These are phyloP conservation scores for Heliocidaris erythrogramma DNA, from an alignment of 35 echinoderm and acorn worm species.

Conservation along the genomic window DNA sequence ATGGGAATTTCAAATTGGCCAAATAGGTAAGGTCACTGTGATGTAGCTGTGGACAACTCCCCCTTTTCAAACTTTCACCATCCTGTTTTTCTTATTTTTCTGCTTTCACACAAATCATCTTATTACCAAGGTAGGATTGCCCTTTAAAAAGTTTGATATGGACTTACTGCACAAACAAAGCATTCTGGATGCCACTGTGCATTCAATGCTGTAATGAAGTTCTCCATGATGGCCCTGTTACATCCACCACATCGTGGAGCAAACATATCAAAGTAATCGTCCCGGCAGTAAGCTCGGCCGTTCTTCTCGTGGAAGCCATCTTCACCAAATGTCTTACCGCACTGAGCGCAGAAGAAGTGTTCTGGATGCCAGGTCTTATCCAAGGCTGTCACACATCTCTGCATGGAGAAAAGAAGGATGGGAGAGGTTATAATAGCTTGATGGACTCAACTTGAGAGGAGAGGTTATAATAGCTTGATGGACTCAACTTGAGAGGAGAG, in stretches of 20 bases:
- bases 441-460: too few species aligned
- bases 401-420: neutral
- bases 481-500: too few species aligned
- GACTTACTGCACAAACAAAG: conserved; percentile 93
- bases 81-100: too few species aligned
- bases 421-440: too few species aligned
- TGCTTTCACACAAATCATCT: too few species aligned
- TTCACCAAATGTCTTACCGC: conserved; percentile 85
- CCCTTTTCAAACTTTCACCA: too few species aligned
- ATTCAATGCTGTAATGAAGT: conserved; percentile 95
- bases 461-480: too few species aligned
- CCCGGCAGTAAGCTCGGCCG: conserved; percentile 84
- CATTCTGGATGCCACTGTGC: conserved; percentile 97
- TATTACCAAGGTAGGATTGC: too few species aligned
- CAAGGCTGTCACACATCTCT: conserved; percentile 79
- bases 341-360: conserved; percentile 98
- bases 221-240: conserved; percentile 93
- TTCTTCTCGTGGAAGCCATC: conserved; percentile 98
- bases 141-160: neutral
- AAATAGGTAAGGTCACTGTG: too few species aligned
- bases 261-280: conserved; percentile 99
- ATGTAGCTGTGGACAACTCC: too few species aligned
- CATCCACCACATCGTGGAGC: conserved; percentile 94
- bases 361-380: conserved; percentile 99
- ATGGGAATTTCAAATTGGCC: too few species aligned